phyloP scores from a whole-genome alignment of 2,888 invertebrate genomes.

The Athalia circularis region DNA sequence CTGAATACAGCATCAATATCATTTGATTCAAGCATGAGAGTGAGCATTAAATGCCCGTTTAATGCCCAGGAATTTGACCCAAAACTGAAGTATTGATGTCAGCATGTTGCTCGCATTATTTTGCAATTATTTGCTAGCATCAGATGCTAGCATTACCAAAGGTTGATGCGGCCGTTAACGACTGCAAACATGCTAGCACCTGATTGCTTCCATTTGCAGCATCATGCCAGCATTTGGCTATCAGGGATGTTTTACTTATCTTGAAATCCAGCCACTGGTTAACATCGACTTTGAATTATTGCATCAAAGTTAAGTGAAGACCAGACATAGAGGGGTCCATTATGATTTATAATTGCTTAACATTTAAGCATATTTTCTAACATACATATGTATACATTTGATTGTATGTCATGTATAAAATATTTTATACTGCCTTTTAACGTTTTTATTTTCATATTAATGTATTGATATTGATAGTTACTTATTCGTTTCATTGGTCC shows the following conservation, averaged over 20 bases:
- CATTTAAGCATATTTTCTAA: constrained; percentile 33
- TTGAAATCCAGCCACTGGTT: background rate
- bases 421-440: constrained; percentile 1
- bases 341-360: constrained; percentile 38
- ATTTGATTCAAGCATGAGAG: too few relatives aligned
- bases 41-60: too few relatives aligned
- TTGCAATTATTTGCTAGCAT: too few relatives aligned
- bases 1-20: too few relatives aligned
- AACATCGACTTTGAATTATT: background rate
- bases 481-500: background rate
- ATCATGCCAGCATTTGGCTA: too few relatives aligned
- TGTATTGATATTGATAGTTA: background rate
- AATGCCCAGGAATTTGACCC: too few relatives aligned
- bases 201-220: too few relatives aligned
- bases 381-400: constrained; percentile 10
- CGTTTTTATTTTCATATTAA: background rate
- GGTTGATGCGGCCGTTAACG: too few relatives aligned
- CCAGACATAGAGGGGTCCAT: background rate
- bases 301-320: background rate
- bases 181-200: too few relatives aligned
- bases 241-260: background rate
- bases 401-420: background rate
- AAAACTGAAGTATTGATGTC: too few relatives aligned
- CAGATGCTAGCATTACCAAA: too few relatives aligned
- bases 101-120: too few relatives aligned